Evolutionary conservation across 2,113 vertebrate species (phyloP), one percentile per base, ranked within the genome.

Genomic region (Callochromis pleurospilus): DNA sequence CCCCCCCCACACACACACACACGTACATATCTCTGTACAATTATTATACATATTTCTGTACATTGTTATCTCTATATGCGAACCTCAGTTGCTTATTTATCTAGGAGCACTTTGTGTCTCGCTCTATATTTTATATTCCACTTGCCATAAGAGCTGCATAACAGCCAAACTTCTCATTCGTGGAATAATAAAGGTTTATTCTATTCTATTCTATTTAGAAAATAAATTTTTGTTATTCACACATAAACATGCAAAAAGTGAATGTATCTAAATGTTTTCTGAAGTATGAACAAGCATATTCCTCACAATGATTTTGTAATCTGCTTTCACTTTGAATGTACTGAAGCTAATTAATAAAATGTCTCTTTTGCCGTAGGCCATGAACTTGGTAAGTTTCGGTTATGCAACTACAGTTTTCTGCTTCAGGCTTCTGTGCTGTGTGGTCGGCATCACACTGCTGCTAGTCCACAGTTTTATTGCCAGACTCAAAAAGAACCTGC

Each of bases 351-450:
- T 95, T 93, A 92, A 94, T 93, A 80, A 89, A 91, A 79, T 96
- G 88, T 94, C 88, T 93, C 91, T 95, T 96, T 96, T 96, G 21
- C 91, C 88, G 90, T 97, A 99, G 98, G 98, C 98, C 96, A 99
- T 99, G 98, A 99, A 99, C 96, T 96, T 99, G 98, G 98, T 99
- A 97, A 99, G 98, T 99, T 94, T 91, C 92, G 83, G 82, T 84
- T 94, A 89, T 58, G 81, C 51, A 87, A 79, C 93, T 86, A 73
- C 80, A 82, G 87, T 92, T 92, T 88, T 92, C 40, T 92, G 92
- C 92, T 94, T 94, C 83, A 94, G 94, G 92, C 94, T 96, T 62
- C 92, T 94, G 87, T 91, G 92, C 90, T 95, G 87, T 87, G 89
- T 88, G 90, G 91, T 88, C 94, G 94, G 89, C 92, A 88, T 93